A percentile compares a stretch with the other conserved stretches of the same genome.
Conservation (phyloP, 2,113 vertebrate species). For the Xiphophorus couchianus region DNA sequence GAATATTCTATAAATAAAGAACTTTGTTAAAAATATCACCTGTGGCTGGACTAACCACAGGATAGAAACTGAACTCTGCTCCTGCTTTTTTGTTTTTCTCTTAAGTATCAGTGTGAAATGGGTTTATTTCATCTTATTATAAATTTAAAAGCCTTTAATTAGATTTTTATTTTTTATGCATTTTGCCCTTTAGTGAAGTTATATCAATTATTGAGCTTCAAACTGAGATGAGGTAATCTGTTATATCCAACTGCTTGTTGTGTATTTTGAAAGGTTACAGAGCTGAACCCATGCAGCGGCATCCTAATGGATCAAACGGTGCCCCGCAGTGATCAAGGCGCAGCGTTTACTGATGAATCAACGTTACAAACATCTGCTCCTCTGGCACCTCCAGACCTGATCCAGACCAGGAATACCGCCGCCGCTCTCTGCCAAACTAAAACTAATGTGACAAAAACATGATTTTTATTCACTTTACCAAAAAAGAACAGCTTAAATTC, state of each 20-base stretch:
- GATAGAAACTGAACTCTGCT: no score
- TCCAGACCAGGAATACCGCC: slow-evolving; percentile 10
- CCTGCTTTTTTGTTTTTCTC: no score
- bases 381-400: slow-evolving; percentile 22
- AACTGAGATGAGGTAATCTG: neutral
- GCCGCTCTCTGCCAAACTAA: neutral
- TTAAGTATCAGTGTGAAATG: no score
- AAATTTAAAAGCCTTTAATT: no score
- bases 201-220: neutral
- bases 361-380: neutral
- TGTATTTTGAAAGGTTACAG: slow-evolving; percentile 10
- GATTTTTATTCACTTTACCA: neutral
- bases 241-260: neutral
- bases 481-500: neutral
- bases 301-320: neutral
- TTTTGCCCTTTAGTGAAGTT: no score
- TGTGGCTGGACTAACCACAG: no score
- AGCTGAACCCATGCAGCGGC: neutral
- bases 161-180: no score
- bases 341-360: neutral
- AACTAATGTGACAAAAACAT: slow-evolving; percentile 29
- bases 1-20: no score
- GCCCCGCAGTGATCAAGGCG: neutral
- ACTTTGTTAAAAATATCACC: no score
- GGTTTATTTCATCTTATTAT: no score